Base-by-base conservation (phyloP, 1,140 invertebrate genomes). In the Cepaea nemoralis region DNA sequence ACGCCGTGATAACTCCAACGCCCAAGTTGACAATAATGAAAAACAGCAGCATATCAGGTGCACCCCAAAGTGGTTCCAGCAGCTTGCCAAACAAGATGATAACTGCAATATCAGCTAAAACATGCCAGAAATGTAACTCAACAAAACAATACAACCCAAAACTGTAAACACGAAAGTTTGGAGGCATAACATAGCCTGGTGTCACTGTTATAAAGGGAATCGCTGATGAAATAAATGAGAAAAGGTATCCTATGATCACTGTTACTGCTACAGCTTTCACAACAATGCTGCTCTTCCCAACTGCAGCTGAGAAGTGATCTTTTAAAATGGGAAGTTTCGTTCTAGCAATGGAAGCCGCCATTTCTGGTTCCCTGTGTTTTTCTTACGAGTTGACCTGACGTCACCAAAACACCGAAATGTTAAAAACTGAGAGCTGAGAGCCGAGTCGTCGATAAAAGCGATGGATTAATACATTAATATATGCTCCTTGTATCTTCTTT, bases 11-110 rank as follows among this genome's bases (percentile, higher is more conserved):
- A 73, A 97, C 92, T 35, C 96, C 96, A 77, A 97, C 96, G 63
- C 94, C 94, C 82, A 97, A 93, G 91, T 98, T 99, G 81, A 97
- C 96, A 69, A 99, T 92, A 0, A 95, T 94, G 92, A 98, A 99
- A n/a, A 99, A 99, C 82, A 95, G 95, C 90, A 98, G 94, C 95
- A 99, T 98, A 91, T 99, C 97, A 91, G 96, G 93, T 83, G 95
- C 95, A 79, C 97, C 97, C 97, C 97, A 99, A 86, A 99, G 91
- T 6, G 98, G 98, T 91, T 99, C 97, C 82, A 99, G 95, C 83
- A 99, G 93, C 93, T 98, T 99, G 31, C 97, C 97, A 93, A 97
- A 98, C 33, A 99, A 91, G 16, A 96, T 96, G 14, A 98, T 95
- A 27, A 97, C 97, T 48, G 97, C 93, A 50, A 98, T 94, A 91